These are phyloP conservation scores for Phataginus tetradactyla DNA, from an alignment of 2,797 vertebrate genomes.

Conservation along the genomic window DNA sequence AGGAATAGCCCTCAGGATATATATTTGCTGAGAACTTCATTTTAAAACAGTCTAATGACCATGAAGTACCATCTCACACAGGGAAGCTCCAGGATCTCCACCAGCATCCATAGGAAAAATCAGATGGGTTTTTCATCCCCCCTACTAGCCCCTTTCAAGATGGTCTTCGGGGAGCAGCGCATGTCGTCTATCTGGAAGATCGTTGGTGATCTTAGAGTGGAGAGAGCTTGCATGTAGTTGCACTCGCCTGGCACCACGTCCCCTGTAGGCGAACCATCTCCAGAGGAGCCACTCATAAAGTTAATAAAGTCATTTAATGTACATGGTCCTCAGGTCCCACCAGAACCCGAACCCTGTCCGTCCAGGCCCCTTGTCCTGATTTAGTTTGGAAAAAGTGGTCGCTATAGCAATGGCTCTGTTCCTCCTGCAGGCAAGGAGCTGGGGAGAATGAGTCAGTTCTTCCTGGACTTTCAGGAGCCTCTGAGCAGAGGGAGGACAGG, in stretches of 20 bases:
- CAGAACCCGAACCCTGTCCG: not conserved
- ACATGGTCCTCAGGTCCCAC: not conserved
- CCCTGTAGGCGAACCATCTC: not conserved
- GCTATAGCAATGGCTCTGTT: not conserved
- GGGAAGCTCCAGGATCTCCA: not conserved
- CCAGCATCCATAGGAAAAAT: not conserved
- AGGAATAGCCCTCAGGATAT: not conserved
- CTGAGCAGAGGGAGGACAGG: not conserved
- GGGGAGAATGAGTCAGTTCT: conserved; percentile 26
- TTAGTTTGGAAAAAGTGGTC: not conserved
- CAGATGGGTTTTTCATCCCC: not conserved
- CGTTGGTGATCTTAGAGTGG: accelerated
- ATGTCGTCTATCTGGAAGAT: not conserved
- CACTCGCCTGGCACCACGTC: not conserved
- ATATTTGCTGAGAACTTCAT: not conserved
- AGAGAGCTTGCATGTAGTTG: not conserved
- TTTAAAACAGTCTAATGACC: not conserved
- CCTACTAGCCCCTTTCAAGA: not conserved
- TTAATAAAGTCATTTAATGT: not conserved
- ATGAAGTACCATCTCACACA: not conserved
- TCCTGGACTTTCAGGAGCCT: not conserved
- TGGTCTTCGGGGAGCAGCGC: not conserved
- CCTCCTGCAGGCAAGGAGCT: not conserved
- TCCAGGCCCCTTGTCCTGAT: not conserved
- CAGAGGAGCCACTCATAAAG: not conserved